phyloP scores from a whole-genome alignment of 2,888 invertebrate genomes.

The Saturnia pavonia region DNA sequence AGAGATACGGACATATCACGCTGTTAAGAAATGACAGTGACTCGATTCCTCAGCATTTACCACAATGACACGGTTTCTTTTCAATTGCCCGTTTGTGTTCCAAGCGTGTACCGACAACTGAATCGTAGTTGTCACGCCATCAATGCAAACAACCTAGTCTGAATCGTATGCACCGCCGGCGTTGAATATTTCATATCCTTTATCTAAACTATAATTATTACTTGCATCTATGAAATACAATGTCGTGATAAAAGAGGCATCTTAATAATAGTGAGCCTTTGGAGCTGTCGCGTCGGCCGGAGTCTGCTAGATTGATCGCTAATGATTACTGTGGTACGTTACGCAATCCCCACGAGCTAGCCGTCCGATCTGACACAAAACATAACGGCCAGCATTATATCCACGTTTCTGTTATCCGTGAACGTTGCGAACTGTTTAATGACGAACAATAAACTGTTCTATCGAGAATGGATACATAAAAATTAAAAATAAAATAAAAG shows the following conservation, averaged over 20 bases:
- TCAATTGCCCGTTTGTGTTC: slow-evolving; percentile 72
- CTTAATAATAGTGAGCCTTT: slow-evolving; percentile 53
- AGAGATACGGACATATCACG: slow-evolving; percentile 46
- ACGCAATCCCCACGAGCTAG: slow-evolving; percentile 57
- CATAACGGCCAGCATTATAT: slow-evolving; percentile 60
- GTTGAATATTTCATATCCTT: slow-evolving; percentile 18
- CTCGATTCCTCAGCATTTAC: slow-evolving; percentile 66
- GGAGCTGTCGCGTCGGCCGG: slow-evolving; percentile 62
- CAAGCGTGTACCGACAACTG: slow-evolving; percentile 69
- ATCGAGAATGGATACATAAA: slow-evolving; percentile 43
- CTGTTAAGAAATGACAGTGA: slow-evolving; percentile 47
- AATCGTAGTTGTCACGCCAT: slow-evolving; percentile 54
- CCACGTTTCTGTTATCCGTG: slow-evolving; percentile 52
- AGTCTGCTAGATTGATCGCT: slow-evolving; percentile 72
- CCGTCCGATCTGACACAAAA: slow-evolving; percentile 54
- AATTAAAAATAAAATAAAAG: too few species aligned
- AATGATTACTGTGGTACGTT: slow-evolving; percentile 74
- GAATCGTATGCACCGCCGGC: slow-evolving; percentile 30
- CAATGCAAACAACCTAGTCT: slow-evolving; percentile 62
- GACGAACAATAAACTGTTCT: slow-evolving; percentile 66
- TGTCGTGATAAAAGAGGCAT: slow-evolving; percentile 50
- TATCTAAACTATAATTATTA: slow-evolving; percentile 9
- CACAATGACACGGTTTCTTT: slow-evolving; percentile 71
- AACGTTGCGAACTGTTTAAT: slow-evolving; percentile 53
- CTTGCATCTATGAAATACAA: slow-evolving; percentile 1